A percentile compares a stretch with the other conserved stretches of the same genome.
These are phyloP conservation scores for Speoplatyrhinus poulsoni DNA, from an alignment of 2,113 vertebrate species.

Conservation along the genomic window DNA sequence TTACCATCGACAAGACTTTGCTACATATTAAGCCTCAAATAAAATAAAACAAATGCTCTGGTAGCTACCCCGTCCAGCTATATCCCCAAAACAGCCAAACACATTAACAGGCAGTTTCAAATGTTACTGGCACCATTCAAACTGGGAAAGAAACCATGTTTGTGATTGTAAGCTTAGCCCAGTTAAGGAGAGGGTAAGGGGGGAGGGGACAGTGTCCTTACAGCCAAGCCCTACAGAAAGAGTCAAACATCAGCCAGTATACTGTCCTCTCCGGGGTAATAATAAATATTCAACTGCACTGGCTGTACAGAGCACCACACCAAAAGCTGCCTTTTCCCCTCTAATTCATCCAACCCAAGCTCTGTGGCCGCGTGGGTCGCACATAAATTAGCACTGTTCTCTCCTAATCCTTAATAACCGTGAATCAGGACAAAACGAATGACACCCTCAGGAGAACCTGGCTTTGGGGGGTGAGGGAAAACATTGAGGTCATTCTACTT, in stretches of 20 bases:
- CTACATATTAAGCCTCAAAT: too few relatives aligned
- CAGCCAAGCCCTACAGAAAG: not conserved
- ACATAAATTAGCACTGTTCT: slow-evolving; percentile 48
- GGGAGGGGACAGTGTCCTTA: not conserved
- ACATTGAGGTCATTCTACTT: slow-evolving; percentile 52
- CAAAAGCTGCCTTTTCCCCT: slow-evolving; percentile 1
- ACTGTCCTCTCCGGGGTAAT: slow-evolving; percentile 16
- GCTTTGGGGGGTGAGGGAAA: slow-evolving; percentile 8
- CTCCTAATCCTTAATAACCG: slow-evolving; percentile 40
- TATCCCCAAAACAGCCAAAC: not conserved
- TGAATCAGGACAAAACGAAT: slow-evolving; percentile 7
- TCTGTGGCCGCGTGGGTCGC: slow-evolving; percentile 18
- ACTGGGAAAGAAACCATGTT: not conserved
- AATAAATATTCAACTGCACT: slow-evolving; percentile 9
- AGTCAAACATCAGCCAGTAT: not conserved
- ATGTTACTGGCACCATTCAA: not conserved
- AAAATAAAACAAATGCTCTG: not conserved
- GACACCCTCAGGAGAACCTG: slow-evolving; percentile 5
- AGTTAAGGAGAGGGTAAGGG: not conserved
- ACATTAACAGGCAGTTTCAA: not conserved
- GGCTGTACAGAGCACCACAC: slow-evolving; percentile 13
- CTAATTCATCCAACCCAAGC: slow-evolving; percentile 8
- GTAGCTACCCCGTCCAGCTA: not conserved
- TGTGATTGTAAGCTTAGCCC: not conserved
- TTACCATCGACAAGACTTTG: too few relatives aligned